A percentile compares a stretch with the other conserved stretches of the same genome.
Evolutionary conservation across 2,113 vertebrate species (phyloP).

Genomic region (Conger conger): DNA sequence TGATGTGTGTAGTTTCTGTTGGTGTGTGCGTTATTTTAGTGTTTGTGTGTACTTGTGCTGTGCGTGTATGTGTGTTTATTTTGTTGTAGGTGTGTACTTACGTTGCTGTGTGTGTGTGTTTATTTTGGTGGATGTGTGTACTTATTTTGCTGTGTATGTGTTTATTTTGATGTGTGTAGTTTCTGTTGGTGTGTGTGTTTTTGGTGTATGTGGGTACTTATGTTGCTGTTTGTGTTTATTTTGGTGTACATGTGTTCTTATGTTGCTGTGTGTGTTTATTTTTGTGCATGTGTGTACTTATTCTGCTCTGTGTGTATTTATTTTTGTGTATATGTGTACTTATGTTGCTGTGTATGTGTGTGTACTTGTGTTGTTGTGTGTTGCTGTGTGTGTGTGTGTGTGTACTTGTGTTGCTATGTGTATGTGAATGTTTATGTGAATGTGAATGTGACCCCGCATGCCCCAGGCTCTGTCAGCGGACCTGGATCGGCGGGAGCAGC

Average conservation of each 20-base stretch:
- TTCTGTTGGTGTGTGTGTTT: no score
- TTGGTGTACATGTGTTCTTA: neutral
- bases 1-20: neutral
- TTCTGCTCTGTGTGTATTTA: neutral
- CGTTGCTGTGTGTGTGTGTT: neutral
- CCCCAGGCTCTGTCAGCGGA: constrained; percentile 75
- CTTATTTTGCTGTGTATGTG: no score
- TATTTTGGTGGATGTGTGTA: no score
- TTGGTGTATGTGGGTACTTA: neutral
- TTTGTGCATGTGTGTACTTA: neutral
- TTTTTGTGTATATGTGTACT: neutral
- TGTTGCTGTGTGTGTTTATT: neutral
- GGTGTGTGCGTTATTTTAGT: neutral
- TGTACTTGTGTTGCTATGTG: neutral
- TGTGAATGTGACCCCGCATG: neutral
- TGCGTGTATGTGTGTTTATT: neutral
- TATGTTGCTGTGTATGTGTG: neutral
- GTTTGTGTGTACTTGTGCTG: neutral
- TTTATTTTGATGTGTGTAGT: neutral
- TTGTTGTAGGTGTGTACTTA: neutral
- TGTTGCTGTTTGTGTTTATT: neutral
- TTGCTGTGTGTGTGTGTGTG: neutral
- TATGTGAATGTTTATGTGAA: neutral
- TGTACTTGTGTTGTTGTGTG: neutral
- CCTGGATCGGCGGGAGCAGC: constrained; percentile 76